These are phyloP conservation scores for Asarcornis scutulata DNA, from an alignment of 2,113 vertebrate genomes.

Conservation along the genomic window DNA sequence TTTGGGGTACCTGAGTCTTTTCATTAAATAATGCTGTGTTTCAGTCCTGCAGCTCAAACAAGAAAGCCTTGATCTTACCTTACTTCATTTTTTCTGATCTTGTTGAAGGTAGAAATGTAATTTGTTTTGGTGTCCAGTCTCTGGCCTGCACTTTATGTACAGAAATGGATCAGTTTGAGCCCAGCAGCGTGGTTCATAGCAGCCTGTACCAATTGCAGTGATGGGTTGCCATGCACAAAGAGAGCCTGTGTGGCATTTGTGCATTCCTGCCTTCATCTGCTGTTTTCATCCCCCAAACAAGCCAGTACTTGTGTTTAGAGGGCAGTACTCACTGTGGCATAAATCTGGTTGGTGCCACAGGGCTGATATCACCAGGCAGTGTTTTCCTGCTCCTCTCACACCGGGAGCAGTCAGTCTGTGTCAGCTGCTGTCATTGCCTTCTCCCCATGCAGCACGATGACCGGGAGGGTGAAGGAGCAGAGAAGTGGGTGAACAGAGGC, in stretches of 20 bases:
- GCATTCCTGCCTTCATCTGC: neutral
- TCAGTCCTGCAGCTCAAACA: neutral
- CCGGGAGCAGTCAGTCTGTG: fast-evolving
- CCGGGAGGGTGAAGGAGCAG: conserved; percentile 85
- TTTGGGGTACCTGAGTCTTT: neutral
- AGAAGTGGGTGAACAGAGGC: conserved; percentile 84
- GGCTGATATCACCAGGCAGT: neutral
- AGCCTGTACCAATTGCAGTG: neutral
- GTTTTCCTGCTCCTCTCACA: fast-evolving
- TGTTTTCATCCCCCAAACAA: neutral
- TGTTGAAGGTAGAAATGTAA: neutral
- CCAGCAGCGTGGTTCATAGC: fast-evolving
- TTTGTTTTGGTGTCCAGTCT: neutral
- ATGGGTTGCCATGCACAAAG: neutral
- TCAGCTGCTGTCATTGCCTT: neutral
- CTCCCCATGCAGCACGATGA: conserved; percentile 85
- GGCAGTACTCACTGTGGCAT: neutral
- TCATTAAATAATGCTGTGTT: neutral
- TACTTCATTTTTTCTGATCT: neutral
- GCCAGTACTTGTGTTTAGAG: neutral
- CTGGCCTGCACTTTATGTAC: fast-evolving
- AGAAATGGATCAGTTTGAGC: neutral
- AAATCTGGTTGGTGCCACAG: neutral
- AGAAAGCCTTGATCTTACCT: neutral
- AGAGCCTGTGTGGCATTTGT: neutral